Conservation (phyloP, 2,888 invertebrate species). For the Eubasilissa splendida region DNA sequence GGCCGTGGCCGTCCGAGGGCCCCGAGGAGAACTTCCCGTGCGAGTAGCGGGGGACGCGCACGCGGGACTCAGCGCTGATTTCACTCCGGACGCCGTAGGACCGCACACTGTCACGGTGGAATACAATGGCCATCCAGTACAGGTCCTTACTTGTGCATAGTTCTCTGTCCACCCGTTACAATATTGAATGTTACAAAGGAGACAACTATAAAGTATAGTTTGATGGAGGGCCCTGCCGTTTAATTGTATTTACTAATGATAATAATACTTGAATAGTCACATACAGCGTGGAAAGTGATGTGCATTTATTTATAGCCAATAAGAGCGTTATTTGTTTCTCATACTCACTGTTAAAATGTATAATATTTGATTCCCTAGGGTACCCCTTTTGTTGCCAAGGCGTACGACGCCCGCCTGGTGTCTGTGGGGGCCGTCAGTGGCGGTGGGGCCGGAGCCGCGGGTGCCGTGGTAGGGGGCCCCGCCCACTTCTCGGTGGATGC, state of each 20-base stretch:
- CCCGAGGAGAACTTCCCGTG: slow-evolving; percentile 88
- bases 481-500: slow-evolving; percentile 98
- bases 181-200: no score
- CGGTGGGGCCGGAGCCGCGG: slow-evolving; percentile 83
- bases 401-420: slow-evolving; percentile 92
- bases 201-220: no score
- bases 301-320: no score
- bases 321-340: no score
- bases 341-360: no score
- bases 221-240: no score
- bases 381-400: slow-evolving; percentile 92
- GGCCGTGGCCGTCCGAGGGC: slow-evolving; percentile 91
- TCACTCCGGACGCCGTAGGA: slow-evolving; percentile 94
- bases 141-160: slow-evolving; percentile 63
- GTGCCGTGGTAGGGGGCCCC: slow-evolving; percentile 88
- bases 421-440: slow-evolving; percentile 85
- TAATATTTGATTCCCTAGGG: slow-evolving; percentile 69
- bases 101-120: slow-evolving; percentile 92
- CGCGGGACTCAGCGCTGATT: slow-evolving; percentile 91
- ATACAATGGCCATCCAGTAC: slow-evolving; percentile 91
- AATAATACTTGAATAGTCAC: no score
- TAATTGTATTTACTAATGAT: no score
- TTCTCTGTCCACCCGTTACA: no score
- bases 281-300: no score
- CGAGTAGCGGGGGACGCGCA: slow-evolving; percentile 91